phyloP scores from a whole-genome alignment of 2,797 vertebrate genomes.

The Chloroceryle amazona region DNA sequence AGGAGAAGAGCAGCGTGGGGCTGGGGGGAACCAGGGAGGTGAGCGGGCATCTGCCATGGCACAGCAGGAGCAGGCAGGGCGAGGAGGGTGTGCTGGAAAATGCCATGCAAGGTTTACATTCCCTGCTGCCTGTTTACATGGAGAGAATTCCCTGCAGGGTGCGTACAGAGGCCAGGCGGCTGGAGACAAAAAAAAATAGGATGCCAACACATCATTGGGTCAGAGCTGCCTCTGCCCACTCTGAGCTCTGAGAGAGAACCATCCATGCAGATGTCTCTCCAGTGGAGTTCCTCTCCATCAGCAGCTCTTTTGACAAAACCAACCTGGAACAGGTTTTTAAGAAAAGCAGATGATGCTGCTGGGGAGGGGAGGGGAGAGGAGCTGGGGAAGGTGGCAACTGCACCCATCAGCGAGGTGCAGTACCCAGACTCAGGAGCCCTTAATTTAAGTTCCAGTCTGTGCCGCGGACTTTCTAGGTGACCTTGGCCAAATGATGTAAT shows the following conservation, averaged over 20 bases:
- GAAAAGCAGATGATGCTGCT: not conserved
- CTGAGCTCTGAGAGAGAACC: not conserved
- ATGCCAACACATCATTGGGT: not conserved
- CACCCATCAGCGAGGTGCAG: not conserved
- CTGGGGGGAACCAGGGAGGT: not conserved
- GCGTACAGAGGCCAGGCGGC: not conserved
- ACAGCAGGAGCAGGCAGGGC: not conserved
- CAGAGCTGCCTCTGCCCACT: not conserved
- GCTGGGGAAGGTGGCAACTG: not conserved
- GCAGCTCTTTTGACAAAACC: not conserved
- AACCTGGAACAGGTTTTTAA: not conserved
- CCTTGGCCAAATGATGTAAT: conserved; percentile 25
- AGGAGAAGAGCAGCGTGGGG: not conserved
- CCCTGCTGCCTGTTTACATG: conserved; percentile 38
- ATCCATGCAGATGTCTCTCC: not conserved
- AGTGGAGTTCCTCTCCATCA: not conserved
- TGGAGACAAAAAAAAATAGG: not conserved
- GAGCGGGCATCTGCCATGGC: not conserved
- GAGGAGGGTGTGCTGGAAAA: conserved; percentile 38
- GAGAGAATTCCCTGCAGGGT: conserved; percentile 46
- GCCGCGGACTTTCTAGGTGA: not conserved
- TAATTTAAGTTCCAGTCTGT: conserved; percentile 6
- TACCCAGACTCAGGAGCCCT: not conserved
- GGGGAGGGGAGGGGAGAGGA: not conserved
- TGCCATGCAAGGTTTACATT: conserved; percentile 61